phyloP scores from a whole-genome alignment of 2,113 vertebrate genomes.

The Herpetotheres cachinnans region DNA sequence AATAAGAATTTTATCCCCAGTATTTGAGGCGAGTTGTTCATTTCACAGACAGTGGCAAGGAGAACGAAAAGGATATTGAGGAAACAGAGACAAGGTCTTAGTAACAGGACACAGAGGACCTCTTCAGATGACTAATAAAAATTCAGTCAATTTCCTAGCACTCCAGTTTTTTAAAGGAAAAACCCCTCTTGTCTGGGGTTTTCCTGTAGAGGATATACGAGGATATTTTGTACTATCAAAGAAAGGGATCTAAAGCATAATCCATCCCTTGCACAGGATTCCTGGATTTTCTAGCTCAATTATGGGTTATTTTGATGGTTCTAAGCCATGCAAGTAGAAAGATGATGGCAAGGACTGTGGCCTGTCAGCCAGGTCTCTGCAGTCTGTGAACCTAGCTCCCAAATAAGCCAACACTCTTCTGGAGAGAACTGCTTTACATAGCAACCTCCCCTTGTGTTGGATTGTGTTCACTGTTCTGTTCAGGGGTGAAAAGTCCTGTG shows the following conservation, averaged over 20 bases:
- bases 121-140: background rate
- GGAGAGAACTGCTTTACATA: rapidly evolving
- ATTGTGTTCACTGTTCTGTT: background rate
- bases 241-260: background rate
- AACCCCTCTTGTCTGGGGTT: rapidly evolving
- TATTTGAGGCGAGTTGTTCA: background rate
- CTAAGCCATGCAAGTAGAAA: background rate
- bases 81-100: background rate
- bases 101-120: background rate
- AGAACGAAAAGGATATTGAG: background rate
- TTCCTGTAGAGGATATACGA: background rate
- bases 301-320: background rate
- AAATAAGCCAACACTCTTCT: background rate
- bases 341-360: background rate
- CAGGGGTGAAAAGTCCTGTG: background rate
- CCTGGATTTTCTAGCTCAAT: background rate
- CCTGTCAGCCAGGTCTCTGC: background rate
- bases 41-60: background rate
- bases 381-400: background rate
- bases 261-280: background rate
- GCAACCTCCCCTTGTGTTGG: background rate
- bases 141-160: background rate
- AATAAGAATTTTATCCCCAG: background rate
- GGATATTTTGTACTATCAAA: background rate
- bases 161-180: background rate